Base-by-base conservation (phyloP, 2,888 invertebrate species). In the Oasisia sp. region DNA sequence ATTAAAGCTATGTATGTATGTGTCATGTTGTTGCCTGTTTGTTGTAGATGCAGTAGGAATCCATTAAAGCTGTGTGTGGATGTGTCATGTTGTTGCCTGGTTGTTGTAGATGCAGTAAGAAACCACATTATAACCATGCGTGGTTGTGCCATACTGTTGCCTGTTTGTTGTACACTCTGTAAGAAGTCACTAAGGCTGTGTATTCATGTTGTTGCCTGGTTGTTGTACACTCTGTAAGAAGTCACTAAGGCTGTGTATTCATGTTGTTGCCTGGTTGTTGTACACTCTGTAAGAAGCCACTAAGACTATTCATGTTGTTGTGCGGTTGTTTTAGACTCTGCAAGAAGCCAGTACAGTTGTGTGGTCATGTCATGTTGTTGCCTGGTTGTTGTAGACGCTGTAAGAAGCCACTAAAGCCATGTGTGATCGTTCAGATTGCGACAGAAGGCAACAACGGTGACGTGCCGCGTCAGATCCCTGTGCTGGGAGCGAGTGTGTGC, bases 331-430 rank as follows among this genome's bases (percentile, higher is more conserved):
- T 27, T 74, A 74, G n/a, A 19, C n/a, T 5, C 74, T 74, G 74
- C 27, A 19, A 74, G 3, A 27, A 27, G 27, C n/a, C 27, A 7
- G 27, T 74, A 7, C 0, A 27, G 74, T 7, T 27, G 19, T n/a
- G 32, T 27, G 11, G 90, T 56, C 56, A 9, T 56, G 74, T 74
- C 74, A 74, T 74, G 74, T n/a, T 74, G 74, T 74, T 74, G 74
- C 27, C 74, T 91, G 32, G 89, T 90, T 50, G 74, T 94, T 93
- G 12, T 94, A 95, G 96, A 38, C 95, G 94, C 92, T 93, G 95
- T 91, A 95, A 95, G 93, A 95, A 95, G 93, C 95, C 96, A 8
- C 90, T 96, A 32, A 94, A 94, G 91, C 95, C 95, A 9, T 95
- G 94, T 91, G 93, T 95, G 5, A 94, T 94, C 2, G 93, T 96